Evolutionary conservation across 1,140 invertebrate species (phyloP), one percentile per base, ranked within the genome.

Genomic region (Drosophila littoralis): DNA sequence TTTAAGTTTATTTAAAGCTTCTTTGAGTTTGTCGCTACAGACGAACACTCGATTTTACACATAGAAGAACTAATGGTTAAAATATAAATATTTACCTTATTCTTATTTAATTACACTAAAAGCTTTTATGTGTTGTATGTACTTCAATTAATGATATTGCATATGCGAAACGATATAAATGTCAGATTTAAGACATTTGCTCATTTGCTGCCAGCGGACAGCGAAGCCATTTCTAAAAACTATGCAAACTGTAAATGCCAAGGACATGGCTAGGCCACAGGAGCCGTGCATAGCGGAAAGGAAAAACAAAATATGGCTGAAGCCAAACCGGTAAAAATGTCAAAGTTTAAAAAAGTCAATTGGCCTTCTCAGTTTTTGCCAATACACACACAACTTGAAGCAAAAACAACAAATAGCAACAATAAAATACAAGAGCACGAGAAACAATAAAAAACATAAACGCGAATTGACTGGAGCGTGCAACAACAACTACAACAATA

Each of bases 281-380:
- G 43, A 35, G 17, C 59, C 54, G 0, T 45, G 40, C 15, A 70
- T 45, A 15, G 42, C n/a, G 8, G 15, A 64, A 70, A 28, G 22
- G 22, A 28, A 28, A 28, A 28, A 28, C 22, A 28, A 28, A 38
- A 84, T 45, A 54, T 38, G 68, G 48, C 67, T 71, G 63, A 80
- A 73, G 58, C 54, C 67, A 65, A 69, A 73, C 84, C 50, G 67
- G 70, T 82, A 64, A 64, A 72, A 88, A 82, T 81, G 79, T 54
- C 83, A 73, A 64, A 88, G 83, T 59, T 78, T 57, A 69, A 66
- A 64, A 22, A 72, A 72, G 43, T 79, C 82, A 82, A 79, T 80
- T 88, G 67, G 70, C 33, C 79, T 51, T 15, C 40, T 15, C 42
- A 1, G 9, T 22, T 17, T 38, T 8, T 8, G n/a, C 12, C 55